Conservation (phyloP, 2,888 invertebrate genomes). For the Octonoba sinensis region DNA sequence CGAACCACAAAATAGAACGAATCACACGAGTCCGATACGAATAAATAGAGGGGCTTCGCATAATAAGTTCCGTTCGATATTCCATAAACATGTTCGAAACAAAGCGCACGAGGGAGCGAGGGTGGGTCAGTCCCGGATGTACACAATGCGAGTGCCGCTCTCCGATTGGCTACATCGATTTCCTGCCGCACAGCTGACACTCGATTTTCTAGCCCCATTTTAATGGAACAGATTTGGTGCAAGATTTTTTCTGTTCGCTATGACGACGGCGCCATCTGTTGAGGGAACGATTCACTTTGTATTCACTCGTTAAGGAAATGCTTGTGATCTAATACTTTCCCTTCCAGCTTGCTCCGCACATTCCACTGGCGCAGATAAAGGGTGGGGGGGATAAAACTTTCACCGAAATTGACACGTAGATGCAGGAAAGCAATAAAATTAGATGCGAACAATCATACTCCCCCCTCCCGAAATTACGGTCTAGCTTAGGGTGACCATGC, state of each 20-base stretch:
- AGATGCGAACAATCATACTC: no score
- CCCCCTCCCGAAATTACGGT: no score
- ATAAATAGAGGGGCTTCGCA: no score
- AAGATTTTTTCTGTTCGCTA: slow-evolving; percentile 2
- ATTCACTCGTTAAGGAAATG: neutral
- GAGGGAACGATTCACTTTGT: neutral
- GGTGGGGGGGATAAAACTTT: no score
- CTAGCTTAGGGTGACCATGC: no score
- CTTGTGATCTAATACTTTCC: no score
- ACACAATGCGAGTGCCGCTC: slow-evolving; percentile 37
- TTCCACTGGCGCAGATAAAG: no score
- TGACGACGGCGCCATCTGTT: slow-evolving; percentile 37
- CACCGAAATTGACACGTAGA: no score
- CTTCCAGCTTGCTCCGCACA: no score
- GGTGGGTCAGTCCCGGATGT: slow-evolving; percentile 60
- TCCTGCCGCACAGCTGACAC: slow-evolving; percentile 61
- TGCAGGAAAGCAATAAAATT: no score
- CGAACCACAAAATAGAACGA: no score
- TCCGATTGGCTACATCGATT: slow-evolving; percentile 63
- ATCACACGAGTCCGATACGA: no score
- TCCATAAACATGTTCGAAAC: slow-evolving; percentile 11
- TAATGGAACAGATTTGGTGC: slow-evolving; percentile 26
- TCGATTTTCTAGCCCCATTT: slow-evolving; percentile 39
- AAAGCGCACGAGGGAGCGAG: slow-evolving; percentile 10
- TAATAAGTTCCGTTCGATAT: slow-evolving; percentile 25